Conservation (phyloP, 2,113 vertebrate species). For the Microcebus tavaratra region DNA sequence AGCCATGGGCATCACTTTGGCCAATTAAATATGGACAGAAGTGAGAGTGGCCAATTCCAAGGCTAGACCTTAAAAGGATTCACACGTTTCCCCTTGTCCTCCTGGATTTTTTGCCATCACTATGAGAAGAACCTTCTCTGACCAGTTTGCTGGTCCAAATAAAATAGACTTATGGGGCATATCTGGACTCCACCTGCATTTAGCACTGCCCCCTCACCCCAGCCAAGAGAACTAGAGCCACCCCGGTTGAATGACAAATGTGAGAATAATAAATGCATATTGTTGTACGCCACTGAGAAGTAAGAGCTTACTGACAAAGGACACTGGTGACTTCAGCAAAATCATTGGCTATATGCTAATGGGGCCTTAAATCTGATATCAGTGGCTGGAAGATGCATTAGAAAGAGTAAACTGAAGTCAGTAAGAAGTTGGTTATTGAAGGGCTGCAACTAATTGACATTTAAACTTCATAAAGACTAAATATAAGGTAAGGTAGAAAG, state of each 20-base stretch:
- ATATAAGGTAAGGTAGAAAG: neutral
- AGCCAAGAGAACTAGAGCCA: neutral
- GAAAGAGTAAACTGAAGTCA: neutral
- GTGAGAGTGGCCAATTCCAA: neutral
- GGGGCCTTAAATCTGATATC: neutral
- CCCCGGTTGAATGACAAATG: neutral
- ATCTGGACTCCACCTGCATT: neutral
- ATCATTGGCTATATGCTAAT: neutral
- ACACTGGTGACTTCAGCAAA: neutral
- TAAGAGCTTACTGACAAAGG: neutral
- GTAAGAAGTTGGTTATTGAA: neutral
- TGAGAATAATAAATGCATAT: neutral
- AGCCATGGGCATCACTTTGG: neutral
- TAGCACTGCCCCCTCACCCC: neutral
- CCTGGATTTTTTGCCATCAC: neutral
- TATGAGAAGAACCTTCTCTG: neutral
- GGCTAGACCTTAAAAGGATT: neutral
- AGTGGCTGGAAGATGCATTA: neutral
- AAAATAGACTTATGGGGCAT: neutral
- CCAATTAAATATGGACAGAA: neutral
- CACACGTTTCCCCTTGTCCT: neutral
- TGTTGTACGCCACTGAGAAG: neutral
- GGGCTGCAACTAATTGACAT: neutral
- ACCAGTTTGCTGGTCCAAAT: no score
- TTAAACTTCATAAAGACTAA: neutral